These are phyloP conservation scores for Drosophila sordidula DNA, from an alignment of 2,888 invertebrate species.

Conservation along the genomic window DNA sequence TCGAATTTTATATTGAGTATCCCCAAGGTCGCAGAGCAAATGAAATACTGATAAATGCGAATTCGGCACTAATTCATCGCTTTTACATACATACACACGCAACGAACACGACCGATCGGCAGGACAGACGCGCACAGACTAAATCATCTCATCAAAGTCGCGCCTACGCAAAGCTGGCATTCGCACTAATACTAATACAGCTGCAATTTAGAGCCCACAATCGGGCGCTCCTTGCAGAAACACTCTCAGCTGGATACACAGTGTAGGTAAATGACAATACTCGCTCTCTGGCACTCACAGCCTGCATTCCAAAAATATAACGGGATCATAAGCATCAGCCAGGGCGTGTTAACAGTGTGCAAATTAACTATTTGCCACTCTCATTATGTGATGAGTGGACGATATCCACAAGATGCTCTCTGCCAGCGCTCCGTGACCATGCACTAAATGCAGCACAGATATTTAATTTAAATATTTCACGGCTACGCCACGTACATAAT, in stretches of 20 bases:
- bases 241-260: neutral
- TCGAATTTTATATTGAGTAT: too few species aligned
- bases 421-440: too few species aligned
- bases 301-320: neutral
- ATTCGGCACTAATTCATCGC: neutral
- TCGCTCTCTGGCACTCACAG: neutral
- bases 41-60: neutral
- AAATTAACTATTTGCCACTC: too few species aligned
- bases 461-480: too few species aligned
- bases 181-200: neutral
- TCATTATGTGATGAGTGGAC: too few species aligned
- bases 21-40: neutral
- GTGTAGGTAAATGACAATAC: too few species aligned
- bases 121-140: neutral
- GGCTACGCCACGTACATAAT: too few species aligned
- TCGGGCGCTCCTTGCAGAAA: neutral
- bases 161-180: neutral
- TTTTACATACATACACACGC: neutral
- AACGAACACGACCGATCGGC: neutral
- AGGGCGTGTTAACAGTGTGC: neutral
- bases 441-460: too few species aligned
- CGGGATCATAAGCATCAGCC: neutral
- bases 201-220: neutral
- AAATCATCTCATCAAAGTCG: neutral
- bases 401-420: neutral